Evolutionary conservation across 1,140 invertebrate genomes (phyloP), one percentile per base, ranked within the genome.

Genomic region (Amyelois transitella): DNA sequence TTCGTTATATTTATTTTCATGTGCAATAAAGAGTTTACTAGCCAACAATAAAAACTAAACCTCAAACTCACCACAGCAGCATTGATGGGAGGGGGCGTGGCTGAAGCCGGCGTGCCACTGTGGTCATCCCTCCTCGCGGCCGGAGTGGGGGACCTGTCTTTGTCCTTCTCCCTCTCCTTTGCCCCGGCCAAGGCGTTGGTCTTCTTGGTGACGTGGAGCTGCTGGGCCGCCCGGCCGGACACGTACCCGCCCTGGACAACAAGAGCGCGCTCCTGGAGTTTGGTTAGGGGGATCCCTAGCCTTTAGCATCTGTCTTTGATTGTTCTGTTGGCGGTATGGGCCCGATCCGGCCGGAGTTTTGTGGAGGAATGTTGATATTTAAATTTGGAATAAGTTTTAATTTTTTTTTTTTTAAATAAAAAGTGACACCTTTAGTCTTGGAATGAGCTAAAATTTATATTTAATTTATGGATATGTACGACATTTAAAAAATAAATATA

Each of bases 161-260:
- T 70, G 53, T 75, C 72, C 1, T 60, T 28, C 45, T 76, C 62
- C 3, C 52, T 43, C 21, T 70, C 76, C 55, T 70, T 70, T 43
- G 68, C 68, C 8, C 64, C 69, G 49, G 83, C 91, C 32, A 95
- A 82, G 47, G 95, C 90, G 89, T 95, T 95, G 22, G 91, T 89
- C 70, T 92, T 91, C 88, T 92, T 91, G 74, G 85, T 89, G n/a
- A 92, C 90, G 43, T 90, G 91, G 61, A 93, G 81, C 59, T 89
- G 86, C 56, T 89, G 81, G 32, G 73, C 80, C 21, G 75, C 85
- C 54, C 89, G 88, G 25, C 87, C 89, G 45, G 88, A 86, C 59
- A 91, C 90, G 76, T 91, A 91, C 49, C 90, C 90, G 59, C 90
- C 90, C 89, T 91, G 90, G 57, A 91, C 90, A 78, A 91, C 84